Evolutionary conservation across 2,113 vertebrate genomes (phyloP).

Genomic region (Carassius gibelio): DNA sequence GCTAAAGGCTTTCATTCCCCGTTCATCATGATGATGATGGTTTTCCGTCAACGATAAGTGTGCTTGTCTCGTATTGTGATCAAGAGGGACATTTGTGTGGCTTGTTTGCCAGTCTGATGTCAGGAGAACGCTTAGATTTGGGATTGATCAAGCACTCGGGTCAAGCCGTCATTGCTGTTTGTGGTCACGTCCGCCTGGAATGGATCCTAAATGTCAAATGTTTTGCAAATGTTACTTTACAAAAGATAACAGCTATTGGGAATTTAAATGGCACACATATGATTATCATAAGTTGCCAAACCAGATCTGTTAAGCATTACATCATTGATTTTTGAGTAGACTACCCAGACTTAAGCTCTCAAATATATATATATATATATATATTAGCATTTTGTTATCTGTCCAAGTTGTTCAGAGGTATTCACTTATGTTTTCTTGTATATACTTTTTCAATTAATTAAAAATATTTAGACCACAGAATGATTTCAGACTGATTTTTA

Average conservation of each 20-base stretch:
- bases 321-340: neutral
- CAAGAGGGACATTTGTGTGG: slow-evolving; percentile 12
- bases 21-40: neutral
- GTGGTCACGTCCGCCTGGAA: neutral
- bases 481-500: neutral
- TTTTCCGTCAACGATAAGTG: neutral
- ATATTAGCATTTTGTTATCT: neutral
- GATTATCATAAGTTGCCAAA: neutral
- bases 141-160: neutral
- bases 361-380: no score
- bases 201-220: neutral
- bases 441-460: neutral
- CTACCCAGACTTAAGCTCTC: neutral
- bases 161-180: neutral
- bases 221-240: neutral
- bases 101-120: neutral
- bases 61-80: slow-evolving; percentile 41
- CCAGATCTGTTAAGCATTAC: neutral
- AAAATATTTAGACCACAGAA: neutral
- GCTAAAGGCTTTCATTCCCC: slow-evolving; percentile 30
- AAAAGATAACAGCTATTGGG: neutral
- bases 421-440: neutral
- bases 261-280: neutral
- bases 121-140: neutral
- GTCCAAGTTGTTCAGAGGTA: neutral